Evolutionary conservation across 2,113 vertebrate genomes (phyloP).

Genomic region (Atlantisia rogersi): DNA sequence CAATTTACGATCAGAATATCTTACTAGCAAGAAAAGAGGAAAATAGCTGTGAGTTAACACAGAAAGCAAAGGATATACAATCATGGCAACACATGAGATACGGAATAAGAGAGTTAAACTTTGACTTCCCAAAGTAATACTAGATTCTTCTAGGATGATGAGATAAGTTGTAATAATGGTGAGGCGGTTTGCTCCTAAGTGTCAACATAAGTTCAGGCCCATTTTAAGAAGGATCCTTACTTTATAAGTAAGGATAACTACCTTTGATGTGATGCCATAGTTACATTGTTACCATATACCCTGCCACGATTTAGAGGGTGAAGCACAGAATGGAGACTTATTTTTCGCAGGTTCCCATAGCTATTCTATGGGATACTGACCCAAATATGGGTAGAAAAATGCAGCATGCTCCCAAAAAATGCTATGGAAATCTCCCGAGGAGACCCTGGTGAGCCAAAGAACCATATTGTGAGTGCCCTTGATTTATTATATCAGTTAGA

Average conservation of each 20-base stretch:
- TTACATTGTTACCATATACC: background rate
- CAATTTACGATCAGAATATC: background rate
- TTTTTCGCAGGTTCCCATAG: background rate
- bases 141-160: background rate
- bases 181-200: background rate
- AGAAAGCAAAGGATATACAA: background rate
- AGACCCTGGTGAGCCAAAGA: background rate
- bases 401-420: background rate
- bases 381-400: background rate
- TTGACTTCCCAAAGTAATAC: background rate
- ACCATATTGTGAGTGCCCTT: background rate
- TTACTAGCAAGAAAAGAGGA: background rate
- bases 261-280: background rate
- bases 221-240: background rate
- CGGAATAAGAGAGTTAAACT: background rate
- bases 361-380: background rate
- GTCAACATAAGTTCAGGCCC: background rate
- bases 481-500: background rate
- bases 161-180: background rate
- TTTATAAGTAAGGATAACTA: background rate
- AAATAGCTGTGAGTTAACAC: background rate
- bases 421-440: background rate
- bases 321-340: background rate
- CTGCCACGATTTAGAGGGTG: background rate
- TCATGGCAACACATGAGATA: background rate